phyloP scores from a whole-genome alignment of 1,140 invertebrate genomes.

The Drosophila elegans region DNA sequence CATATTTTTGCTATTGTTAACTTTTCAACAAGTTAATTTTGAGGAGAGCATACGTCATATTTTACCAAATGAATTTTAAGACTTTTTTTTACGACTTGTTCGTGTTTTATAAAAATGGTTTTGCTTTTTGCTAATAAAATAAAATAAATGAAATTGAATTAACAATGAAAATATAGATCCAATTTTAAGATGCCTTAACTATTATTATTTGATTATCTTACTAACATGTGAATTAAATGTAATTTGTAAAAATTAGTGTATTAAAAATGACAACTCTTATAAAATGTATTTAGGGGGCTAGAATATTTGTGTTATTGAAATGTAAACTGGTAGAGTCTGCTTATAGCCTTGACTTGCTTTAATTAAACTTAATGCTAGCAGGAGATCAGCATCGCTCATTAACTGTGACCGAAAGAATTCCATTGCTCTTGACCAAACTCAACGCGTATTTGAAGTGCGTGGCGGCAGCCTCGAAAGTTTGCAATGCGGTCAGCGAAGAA shows the following conservation, averaged over 20 bases:
- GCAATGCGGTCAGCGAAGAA: conserved; percentile 48
- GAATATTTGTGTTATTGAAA: background rate
- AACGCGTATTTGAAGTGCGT: conserved; percentile 29
- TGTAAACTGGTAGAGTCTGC: background rate
- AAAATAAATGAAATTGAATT: too few relatives aligned
- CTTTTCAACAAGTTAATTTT: background rate
- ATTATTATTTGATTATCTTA: too few relatives aligned
- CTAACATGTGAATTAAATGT: too few relatives aligned
- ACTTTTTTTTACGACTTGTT: too few relatives aligned
- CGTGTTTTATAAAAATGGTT: too few relatives aligned
- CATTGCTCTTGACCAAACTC: conserved; percentile 5
- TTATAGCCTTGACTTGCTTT: conserved; percentile 7
- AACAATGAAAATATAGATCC: too few relatives aligned
- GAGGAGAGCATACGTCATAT: background rate
- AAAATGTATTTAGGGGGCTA: too few relatives aligned
- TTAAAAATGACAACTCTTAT: too few relatives aligned
- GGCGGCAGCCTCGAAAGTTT: conserved; percentile 44
- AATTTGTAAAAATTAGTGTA: too few relatives aligned
- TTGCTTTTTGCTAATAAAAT: too few relatives aligned
- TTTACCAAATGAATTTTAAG: too few relatives aligned
- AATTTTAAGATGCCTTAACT: too few relatives aligned
- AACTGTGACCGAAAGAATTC: conserved; percentile 16
- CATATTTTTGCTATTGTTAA: background rate
- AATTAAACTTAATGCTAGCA: background rate
- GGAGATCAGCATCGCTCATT: conserved; percentile 11